Evolutionary conservation across 1,140 invertebrate species (phyloP).

Genomic region (Bactericera cockerelli): DNA sequence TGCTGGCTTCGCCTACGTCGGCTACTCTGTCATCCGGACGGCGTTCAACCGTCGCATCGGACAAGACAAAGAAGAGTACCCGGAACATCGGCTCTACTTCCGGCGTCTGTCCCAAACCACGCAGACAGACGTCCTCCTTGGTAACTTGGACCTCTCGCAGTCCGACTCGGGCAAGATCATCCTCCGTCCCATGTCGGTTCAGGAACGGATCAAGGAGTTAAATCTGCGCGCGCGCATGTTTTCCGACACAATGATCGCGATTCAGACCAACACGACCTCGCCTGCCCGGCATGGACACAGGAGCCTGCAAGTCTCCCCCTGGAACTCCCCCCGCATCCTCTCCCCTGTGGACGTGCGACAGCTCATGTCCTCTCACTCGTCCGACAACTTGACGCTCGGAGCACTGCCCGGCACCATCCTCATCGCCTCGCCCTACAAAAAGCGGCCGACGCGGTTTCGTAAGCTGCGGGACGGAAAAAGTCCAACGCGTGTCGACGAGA

Average conservation of each 20-base stretch:
- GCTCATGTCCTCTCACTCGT: conserved; percentile 33
- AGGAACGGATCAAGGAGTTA: conserved; percentile 35
- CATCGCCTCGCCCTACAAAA: neutral
- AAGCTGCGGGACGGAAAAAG: neutral
- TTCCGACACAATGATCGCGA: conserved; percentile 34
- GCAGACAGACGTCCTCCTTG: conserved; percentile 34
- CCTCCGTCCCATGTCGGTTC: conserved; percentile 32
- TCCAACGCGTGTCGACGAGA: neutral
- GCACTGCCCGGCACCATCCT: conserved; percentile 14
- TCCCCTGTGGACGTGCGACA: conserved; percentile 36
- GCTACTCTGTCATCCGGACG: conserved; percentile 35
- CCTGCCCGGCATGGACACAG: conserved; percentile 27
- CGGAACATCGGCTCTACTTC: conserved; percentile 31
- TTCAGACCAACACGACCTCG: conserved; percentile 28
- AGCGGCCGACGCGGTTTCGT: neutral
- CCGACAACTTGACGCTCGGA: conserved; percentile 31
- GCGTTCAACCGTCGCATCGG: conserved; percentile 32
- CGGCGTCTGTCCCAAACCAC: conserved; percentile 35
- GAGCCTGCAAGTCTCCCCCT: conserved; percentile 36
- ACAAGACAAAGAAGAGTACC: conserved; percentile 25
- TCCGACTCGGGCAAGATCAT: conserved; percentile 28
- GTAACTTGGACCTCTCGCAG: conserved; percentile 30
- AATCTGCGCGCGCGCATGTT: conserved; percentile 36
- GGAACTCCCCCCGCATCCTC: conserved; percentile 36
- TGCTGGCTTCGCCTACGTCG: conserved; percentile 37